Evolutionary conservation across 2,113 vertebrate species (phyloP).

Genomic region (Herpetotheres cachinnans): DNA sequence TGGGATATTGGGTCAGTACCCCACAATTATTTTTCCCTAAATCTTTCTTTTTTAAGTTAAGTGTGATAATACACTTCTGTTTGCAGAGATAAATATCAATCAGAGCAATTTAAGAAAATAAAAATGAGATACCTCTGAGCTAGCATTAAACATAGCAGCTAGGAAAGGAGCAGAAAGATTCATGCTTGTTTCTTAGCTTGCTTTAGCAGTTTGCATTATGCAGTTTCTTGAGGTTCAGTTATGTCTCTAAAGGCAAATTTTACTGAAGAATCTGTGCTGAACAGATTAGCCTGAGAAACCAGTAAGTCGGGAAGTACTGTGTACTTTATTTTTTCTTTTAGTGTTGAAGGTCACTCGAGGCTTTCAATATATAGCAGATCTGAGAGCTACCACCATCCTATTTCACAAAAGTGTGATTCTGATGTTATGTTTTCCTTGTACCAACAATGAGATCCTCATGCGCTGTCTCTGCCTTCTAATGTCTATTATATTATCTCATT

Average conservation of each 20-base stretch:
- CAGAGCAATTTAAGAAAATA: not conserved
- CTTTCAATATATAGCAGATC: not conserved
- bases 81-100: not conserved
- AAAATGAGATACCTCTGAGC: not conserved
- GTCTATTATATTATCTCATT: not conserved
- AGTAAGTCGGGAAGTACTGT: not conserved
- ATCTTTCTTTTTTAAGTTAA: not conserved
- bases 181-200: not conserved
- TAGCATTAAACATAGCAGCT: not conserved
- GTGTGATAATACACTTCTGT: not conserved
- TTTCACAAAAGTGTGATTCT: not conserved
- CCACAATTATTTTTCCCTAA: not conserved
- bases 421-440: not conserved
- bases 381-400: not conserved
- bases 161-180: not conserved
- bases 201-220: not conserved
- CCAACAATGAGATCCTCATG: not conserved
- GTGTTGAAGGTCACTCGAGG: not conserved
- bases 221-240: not conserved
- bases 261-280: not conserved
- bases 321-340: not conserved
- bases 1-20: not conserved
- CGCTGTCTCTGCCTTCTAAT: not conserved
- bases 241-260: not conserved
- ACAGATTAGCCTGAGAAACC: not conserved